phyloP scores from a whole-genome alignment of 2,113 vertebrate species.

The Pomatorhinus ruficollis region DNA sequence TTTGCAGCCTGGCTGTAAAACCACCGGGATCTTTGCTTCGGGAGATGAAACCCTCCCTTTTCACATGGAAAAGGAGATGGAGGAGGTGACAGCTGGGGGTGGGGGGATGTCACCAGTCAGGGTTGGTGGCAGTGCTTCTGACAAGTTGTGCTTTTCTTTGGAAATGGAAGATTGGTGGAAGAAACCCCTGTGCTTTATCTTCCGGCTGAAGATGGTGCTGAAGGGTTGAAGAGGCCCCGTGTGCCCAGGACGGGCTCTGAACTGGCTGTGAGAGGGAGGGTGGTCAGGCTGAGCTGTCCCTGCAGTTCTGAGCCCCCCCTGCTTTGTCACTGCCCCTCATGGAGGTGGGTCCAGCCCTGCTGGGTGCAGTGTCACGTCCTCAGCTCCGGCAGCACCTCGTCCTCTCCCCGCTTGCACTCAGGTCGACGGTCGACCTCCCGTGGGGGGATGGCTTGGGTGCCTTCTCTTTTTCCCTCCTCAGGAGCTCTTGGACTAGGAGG shows the following conservation, averaged over 20 bases:
- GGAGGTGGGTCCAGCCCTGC: background rate
- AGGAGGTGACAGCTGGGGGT: background rate
- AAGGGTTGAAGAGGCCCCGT: rapidly evolving
- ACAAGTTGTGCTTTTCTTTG: background rate
- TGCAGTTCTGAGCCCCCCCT: background rate
- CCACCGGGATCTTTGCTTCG: rapidly evolving
- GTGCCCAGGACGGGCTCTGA: background rate
- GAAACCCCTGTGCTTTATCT: background rate
- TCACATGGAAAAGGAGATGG: background rate
- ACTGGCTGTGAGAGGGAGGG: rapidly evolving
- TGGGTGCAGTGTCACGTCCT: background rate
- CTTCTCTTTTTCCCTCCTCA: background rate
- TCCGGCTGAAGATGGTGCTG: background rate
- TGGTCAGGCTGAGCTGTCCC: background rate
- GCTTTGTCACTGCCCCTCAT: background rate
- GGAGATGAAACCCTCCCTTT: background rate
- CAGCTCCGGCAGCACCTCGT: constrained; percentile 26
- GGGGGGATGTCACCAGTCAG: background rate
- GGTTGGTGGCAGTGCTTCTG: background rate
- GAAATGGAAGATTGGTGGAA: background rate
- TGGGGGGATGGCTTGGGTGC: rapidly evolving
- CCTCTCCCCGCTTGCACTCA: rapidly evolving
- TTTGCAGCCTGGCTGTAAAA: background rate
- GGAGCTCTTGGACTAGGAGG: constrained; percentile 61
- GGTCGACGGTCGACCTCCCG: rapidly evolving